Evolutionary conservation across 1,140 invertebrate species (phyloP).

Genomic region (Oedothorax gibbosus): DNA sequence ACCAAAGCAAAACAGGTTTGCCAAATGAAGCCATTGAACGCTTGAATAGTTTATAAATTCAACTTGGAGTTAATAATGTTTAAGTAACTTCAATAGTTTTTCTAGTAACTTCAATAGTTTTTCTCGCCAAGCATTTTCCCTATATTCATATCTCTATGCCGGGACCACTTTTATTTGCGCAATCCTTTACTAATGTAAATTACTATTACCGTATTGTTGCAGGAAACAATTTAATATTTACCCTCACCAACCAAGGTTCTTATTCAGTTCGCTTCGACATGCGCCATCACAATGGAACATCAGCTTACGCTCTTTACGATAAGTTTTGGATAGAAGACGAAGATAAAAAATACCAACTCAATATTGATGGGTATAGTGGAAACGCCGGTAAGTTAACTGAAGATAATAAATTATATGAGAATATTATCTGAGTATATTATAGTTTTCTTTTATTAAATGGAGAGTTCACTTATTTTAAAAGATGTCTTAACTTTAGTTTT

Average conservation of each 20-base stretch:
- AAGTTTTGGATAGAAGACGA: constrained; percentile 44
- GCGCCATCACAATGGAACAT: not conserved
- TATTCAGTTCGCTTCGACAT: constrained; percentile 37
- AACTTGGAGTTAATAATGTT: too few species aligned
- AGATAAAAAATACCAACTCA: constrained; percentile 9
- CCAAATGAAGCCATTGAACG: too few species aligned
- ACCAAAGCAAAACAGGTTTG: too few species aligned
- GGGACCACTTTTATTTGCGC: too few species aligned
- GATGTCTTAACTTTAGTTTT: too few species aligned
- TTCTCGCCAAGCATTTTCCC: too few species aligned
- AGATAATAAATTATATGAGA: not conserved
- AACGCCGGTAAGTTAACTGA: constrained; percentile 15
- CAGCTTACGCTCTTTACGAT: constrained; percentile 20
- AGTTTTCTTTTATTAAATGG: not conserved
- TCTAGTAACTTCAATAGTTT: too few species aligned
- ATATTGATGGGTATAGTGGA: constrained; percentile 22
- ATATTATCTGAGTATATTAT: not conserved
- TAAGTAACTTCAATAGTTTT: too few species aligned
- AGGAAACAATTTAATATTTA: constrained; percentile 43
- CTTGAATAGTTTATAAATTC: too few species aligned
- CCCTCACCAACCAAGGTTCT: constrained; percentile 35
- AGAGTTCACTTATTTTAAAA: not conserved
- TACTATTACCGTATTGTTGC: not conserved
- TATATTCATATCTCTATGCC: too few species aligned
- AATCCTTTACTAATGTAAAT: not conserved